Base-by-base conservation (phyloP, 2,888 invertebrate genomes). In the Xestia xanthographa region DNA sequence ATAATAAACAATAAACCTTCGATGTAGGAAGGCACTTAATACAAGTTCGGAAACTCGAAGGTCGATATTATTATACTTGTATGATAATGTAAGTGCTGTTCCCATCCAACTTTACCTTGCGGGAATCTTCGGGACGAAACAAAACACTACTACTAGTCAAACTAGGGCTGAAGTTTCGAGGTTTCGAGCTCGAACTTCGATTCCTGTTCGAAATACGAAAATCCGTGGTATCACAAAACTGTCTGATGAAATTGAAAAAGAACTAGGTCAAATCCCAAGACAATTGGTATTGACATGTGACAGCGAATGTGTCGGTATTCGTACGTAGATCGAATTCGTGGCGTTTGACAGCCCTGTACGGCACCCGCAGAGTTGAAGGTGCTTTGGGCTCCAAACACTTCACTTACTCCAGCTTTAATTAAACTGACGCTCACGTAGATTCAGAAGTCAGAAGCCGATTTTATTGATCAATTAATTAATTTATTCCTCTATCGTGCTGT, bases 401-500 rank as follows among this genome's bases (percentile, higher is more conserved):
- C 79, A 88, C 88, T 87, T 88, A 88, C 87, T 89, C 87, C 82
- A 84, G 86, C 88, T 92, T 93, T 92, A 94, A 94, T 94, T 94
- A 93, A 93, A 92, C 86, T 91, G 87, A 90, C 86, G 88, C 86
- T 85, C 77, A 84, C 81, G 74, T 80, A 82, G 74, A 77, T 80
- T 80, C 82, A 85, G 80, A 82, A 83, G 72, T 84, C 82, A 83
- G 78, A 79, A 82, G 71, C 67, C 72, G 69, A 80, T 87, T 84
- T 72, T 75, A 80, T 84, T 87, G 72, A 76, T 75, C 66, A 78
- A 76, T 77, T 65, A 83, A 85, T 87, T 82, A 67, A 79, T 75
- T 81, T 63, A 56, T 70, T 81, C 63, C 26, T 50, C 60, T 66
- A 17, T 22, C n/a, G 0, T 77, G 69, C 26, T 73, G 22, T 50